Base-by-base conservation (phyloP, 1,140 invertebrate genomes). In the Harpegnathos saltator region DNA sequence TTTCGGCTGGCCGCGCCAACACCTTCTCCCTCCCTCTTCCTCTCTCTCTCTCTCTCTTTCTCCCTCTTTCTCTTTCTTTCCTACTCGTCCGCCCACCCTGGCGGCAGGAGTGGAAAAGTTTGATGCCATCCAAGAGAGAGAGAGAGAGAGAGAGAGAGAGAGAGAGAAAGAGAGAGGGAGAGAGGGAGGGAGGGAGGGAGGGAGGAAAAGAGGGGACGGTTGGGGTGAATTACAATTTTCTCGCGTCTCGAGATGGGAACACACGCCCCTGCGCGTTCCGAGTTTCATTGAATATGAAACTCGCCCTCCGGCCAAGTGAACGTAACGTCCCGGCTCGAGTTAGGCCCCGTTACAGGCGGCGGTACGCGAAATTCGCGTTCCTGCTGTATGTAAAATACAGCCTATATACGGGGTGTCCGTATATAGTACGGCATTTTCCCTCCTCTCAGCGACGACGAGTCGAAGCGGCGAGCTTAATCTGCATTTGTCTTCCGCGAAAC, bases 251-350 rank as follows among this genome's bases (percentile, higher is more conserved):
- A 61, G 56, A 61, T 56, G 54, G 54, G 19, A 44, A 9, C 38
- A n/a, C 54, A 9, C 54, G 54, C 4, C 7, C n/a, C 54, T n/a
- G n/a, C 54, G 54, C n/a, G 54, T 5, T 44, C n/a, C 54, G n/a
- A 56, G 54, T 73, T 59, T 73, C 56, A 73, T 73, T 73, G 71
- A 73, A 73, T 73, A 73, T 44, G 71, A 61, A 61, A 73, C 56
- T 61, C 56, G 22, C 71, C 71, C 71, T 61, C 71, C 33, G 71
- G 71, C 71, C 22, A 73, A 59, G 3, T 56, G 56, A 73, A 59
- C 56, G 56, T 44, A 44, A 44, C 38, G 38, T 9, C 38, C 54
- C 19, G 7, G n/a, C 19, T 9, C 54, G 54, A 56, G 54, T 56
- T 56, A 44, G 58, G 22, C 29, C 22, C 71, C 38, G 17, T 22